phyloP scores from a whole-genome alignment of 2,113 vertebrate genomes.

The Campylomormyrus tamandua region DNA sequence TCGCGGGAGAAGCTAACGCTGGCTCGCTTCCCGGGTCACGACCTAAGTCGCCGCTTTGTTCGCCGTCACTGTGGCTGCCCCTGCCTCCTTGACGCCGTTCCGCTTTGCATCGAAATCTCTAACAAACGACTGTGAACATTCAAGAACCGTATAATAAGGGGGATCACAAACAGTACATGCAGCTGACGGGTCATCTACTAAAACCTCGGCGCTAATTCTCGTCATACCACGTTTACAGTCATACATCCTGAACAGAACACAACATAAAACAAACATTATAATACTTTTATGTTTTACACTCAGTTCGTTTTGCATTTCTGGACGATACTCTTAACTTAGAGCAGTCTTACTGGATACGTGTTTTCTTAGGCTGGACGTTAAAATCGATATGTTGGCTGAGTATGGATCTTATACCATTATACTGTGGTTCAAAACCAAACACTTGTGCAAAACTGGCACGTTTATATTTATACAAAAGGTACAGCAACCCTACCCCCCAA shows the following conservation, averaged over 20 bases:
- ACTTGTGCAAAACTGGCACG: constrained; percentile 48
- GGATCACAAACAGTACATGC: constrained; percentile 41
- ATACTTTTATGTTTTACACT: constrained; percentile 34
- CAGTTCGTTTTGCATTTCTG: constrained; percentile 35
- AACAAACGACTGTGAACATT: constrained; percentile 30
- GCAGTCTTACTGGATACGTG: constrained; percentile 23
- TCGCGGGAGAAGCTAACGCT: constrained; percentile 26
- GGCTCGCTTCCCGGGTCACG: constrained; percentile 52
- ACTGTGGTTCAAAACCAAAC: constrained; percentile 39
- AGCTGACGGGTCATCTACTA: constrained; percentile 35
- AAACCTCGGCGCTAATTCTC: constrained; percentile 25
- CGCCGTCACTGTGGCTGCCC: constrained; percentile 24
- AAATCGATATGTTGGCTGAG: constrained; percentile 32
- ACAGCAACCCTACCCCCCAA: constrained; percentile 43
- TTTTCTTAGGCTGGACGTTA: constrained; percentile 24
- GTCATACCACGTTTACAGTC: constrained; percentile 28
- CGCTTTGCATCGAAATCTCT: constrained; percentile 18
- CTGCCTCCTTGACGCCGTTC: constrained; percentile 28
- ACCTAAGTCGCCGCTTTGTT: constrained; percentile 44
- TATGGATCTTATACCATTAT: constrained; percentile 21
- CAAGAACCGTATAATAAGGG: constrained; percentile 27
- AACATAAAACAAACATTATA: constrained; percentile 30
- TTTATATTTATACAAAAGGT: constrained; percentile 43
- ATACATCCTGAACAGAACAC: constrained; percentile 23
- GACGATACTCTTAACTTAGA: constrained; percentile 30